phyloP scores from a whole-genome alignment of 2,888 invertebrate species.

The Chrysolina americana region DNA sequence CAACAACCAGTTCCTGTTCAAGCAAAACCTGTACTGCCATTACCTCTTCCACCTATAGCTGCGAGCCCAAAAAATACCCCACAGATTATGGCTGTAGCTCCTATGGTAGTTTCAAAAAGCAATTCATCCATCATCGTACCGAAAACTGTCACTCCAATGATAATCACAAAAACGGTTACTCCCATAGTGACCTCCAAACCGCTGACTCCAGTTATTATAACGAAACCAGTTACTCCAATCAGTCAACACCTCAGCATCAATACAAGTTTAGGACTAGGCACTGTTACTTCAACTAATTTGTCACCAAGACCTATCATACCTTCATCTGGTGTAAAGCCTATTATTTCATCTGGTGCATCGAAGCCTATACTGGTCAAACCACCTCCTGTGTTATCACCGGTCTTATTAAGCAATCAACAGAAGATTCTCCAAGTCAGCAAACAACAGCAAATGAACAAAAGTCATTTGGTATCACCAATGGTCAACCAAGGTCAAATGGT shows the following conservation, averaged over 20 bases:
- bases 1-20: conserved; percentile 47
- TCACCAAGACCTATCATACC: conserved; percentile 61
- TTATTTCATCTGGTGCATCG: conserved; percentile 41
- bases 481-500: conserved; percentile 51
- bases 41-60: conserved; percentile 13
- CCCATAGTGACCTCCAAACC: conserved; percentile 39
- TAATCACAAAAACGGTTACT: conserved; percentile 39
- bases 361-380: conserved; percentile 54
- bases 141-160: conserved; percentile 33
- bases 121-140: conserved; percentile 32
- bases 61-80: conserved; percentile 26
- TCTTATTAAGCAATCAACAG: conserved; percentile 49
- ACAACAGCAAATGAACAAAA: conserved; percentile 49
- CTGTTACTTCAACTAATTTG: conserved; percentile 59
- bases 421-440: conserved; percentile 54
- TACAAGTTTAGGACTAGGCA: conserved; percentile 59
- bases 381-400: conserved; percentile 57
- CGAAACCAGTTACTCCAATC: conserved; percentile 56
- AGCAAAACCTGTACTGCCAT: conserved; percentile 24
- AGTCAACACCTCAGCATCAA: conserved; percentile 65
- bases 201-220: conserved; percentile 36
- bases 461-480: conserved; percentile 49
- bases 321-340: conserved; percentile 50
- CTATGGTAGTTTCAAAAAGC: conserved; percentile 35
- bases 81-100: conserved; percentile 36